Percentiles rank a stretch among this genome's conserved stretches.
Evolutionary conservation across 37 sponge, comb jelly and placozoan species (phyloP).

Genomic region (Oopsacas minuta): DNA sequence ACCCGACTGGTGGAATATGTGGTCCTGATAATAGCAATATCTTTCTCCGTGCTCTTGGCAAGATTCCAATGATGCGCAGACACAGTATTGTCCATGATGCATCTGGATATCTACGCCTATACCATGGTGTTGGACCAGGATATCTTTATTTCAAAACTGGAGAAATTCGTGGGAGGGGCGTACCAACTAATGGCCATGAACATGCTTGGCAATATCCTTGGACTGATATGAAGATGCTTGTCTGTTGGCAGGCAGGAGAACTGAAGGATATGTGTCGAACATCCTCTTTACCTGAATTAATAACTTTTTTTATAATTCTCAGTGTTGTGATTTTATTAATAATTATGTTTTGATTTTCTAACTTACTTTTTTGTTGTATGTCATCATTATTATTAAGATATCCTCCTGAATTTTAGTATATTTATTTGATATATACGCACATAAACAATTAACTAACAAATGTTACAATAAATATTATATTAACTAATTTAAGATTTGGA

Average conservation of each 20-base stretch:
- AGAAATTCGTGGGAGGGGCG: conserved; percentile 11
- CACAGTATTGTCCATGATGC: conserved; percentile 2
- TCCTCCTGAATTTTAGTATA: too few species aligned
- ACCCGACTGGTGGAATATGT: neutral
- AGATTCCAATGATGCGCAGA: conserved; percentile 14
- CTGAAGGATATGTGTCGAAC: neutral
- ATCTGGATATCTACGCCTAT: neutral
- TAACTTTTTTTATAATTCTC: neutral
- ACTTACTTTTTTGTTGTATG: neutral
- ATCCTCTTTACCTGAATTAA: neutral
- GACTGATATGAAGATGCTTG: neutral
- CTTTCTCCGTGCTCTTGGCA: conserved; percentile 12
- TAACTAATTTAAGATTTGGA: too few species aligned
- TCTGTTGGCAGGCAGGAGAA: neutral
- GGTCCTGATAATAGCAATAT: conserved; percentile 3
- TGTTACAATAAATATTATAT: too few species aligned
- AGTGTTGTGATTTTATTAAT: neutral
- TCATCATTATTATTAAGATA: too few species aligned
- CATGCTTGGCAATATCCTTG: neutral
- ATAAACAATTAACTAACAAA: too few species aligned
- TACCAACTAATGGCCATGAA: neutral
- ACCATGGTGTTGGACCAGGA: neutral
- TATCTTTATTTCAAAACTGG: conserved; percentile 5
- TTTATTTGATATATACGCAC: too few species aligned
- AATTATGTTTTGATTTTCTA: neutral